phyloP scores from a whole-genome alignment of 2,888 invertebrate genomes.

The Standfussiana lucernea region DNA sequence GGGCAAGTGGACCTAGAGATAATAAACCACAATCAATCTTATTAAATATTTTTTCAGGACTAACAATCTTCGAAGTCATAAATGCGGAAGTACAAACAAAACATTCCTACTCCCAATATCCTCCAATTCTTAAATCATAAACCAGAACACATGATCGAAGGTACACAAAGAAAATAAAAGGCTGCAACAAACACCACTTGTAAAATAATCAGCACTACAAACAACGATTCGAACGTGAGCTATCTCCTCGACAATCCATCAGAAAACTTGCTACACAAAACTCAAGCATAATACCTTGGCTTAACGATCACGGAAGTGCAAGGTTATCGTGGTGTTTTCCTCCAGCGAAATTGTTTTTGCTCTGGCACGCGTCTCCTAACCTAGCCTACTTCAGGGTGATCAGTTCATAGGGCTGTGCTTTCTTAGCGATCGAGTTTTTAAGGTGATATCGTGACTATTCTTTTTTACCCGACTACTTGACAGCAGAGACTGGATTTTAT shows the following conservation, averaged over 20 bases:
- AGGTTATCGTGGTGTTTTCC: constrained; percentile 70
- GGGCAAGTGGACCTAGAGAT: not conserved
- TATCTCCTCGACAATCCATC: constrained; percentile 68
- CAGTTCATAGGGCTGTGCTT: constrained; percentile 74
- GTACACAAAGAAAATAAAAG: constrained; percentile 64
- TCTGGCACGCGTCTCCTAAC: constrained; percentile 84
- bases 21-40: not conserved
- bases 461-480: constrained; percentile 1
- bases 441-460: constrained; percentile 46
- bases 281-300: constrained; percentile 37
- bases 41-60: not conserved
- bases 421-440: constrained; percentile 52
- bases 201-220: constrained; percentile 83
- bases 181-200: constrained; percentile 74
- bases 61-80: not conserved
- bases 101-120: constrained; percentile 8
- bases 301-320: constrained; percentile 59
- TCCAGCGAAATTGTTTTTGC: constrained; percentile 83
- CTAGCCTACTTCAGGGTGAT: constrained; percentile 75
- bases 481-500: not conserved
- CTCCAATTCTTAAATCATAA: constrained; percentile 54
- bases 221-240: constrained; percentile 84
- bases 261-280: constrained; percentile 42
- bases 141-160: constrained; percentile 58
- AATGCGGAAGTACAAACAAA: constrained; percentile 34